Evolutionary conservation across 2,113 vertebrate species (phyloP), one percentile per base, ranked within the genome.

Genomic region (Morphnarchus princeps): DNA sequence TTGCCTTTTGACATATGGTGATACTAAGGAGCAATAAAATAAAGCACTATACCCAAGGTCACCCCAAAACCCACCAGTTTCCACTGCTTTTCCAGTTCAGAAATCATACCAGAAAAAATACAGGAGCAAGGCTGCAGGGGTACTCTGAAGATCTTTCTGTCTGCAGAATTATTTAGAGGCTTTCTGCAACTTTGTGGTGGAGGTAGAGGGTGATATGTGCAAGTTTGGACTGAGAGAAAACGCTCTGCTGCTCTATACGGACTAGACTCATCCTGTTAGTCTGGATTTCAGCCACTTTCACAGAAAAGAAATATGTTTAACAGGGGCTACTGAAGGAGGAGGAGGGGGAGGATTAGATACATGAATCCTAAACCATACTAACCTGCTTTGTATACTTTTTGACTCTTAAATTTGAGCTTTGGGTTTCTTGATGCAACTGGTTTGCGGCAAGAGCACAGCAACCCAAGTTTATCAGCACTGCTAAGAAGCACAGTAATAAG

Each of bases 401-500:
- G 11, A 49, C 28, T 91, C 13, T 40, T 63, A 90, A 89, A 95
- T 32, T 32, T 69, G 79, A 70, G 47, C 58, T 89, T 90, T 87
- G 43, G 19, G 9, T 25, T 52, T 89, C 80, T 63, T 87, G 47
- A 93, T 91, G 59, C 20, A 90, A 83, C 22, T 49, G 11, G 31
- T 76, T 94, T 89, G 81, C 15, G 52, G 83, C 70, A 87, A 70
- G 26, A 80, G 45, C 65, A 50, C 58, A 94, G 73, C 40, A 87
- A 76, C 45, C 31, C 69, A 26, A 21, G 11, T 95, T 95, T 95
- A 96, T 95, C 95, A 96, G 81, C 65, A 42, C 40, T 42, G 58
- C 66, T 96, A 65, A 95, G 91, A 93, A 95, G 55, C 55, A 50
- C 38, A 32, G 73, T 81, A 95, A 90, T 94, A 97, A 95, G 86